These are phyloP conservation scores for Leucopsar rothschildi DNA, from an alignment of 2,113 vertebrate species.

Conservation along the genomic window DNA sequence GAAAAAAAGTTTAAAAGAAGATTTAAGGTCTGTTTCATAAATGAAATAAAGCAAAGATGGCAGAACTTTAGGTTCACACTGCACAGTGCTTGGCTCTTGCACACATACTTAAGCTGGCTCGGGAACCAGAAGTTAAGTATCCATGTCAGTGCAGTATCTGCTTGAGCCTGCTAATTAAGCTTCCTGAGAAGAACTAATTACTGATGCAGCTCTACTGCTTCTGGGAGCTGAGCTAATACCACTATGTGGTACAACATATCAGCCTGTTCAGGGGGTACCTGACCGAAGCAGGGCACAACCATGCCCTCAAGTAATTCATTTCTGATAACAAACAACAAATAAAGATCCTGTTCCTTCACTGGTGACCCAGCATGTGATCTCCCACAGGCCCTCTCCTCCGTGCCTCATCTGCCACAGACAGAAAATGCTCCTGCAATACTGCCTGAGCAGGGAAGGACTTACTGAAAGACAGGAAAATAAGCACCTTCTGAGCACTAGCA, in stretches of 20 bases:
- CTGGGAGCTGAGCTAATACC: slow-evolving; percentile 47
- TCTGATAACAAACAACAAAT: slow-evolving; percentile 14
- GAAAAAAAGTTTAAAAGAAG: neutral
- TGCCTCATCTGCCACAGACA: neutral
- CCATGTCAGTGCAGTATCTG: slow-evolving; percentile 55
- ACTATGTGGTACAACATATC: neutral
- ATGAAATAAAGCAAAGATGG: slow-evolving; percentile 44
- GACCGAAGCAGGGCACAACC: slow-evolving; percentile 9
- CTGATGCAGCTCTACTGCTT: slow-evolving; percentile 55
- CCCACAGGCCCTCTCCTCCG: neutral
- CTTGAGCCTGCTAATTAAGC: slow-evolving; percentile 65
- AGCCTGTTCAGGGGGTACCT: slow-evolving; percentile 12
- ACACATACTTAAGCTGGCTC: slow-evolving; percentile 57
- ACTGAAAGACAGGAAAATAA: neutral
- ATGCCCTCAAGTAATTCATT: slow-evolving; percentile 11
- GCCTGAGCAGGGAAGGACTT: neutral
- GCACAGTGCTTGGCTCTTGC: neutral
- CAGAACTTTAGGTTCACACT: slow-evolving; percentile 30
- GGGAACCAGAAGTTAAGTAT: slow-evolving; percentile 48
- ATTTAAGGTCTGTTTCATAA: slow-evolving; percentile 55
- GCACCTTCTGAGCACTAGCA: neutral
- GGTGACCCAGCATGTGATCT: neutral
- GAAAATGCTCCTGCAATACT: neutral
- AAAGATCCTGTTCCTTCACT: slow-evolving; percentile 1
- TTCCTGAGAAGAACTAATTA: slow-evolving; percentile 64